Evolutionary conservation across 2,888 invertebrate genomes (phyloP), one percentile per base, ranked within the genome.

Genomic region (Caenorhabditis sp.): DNA sequence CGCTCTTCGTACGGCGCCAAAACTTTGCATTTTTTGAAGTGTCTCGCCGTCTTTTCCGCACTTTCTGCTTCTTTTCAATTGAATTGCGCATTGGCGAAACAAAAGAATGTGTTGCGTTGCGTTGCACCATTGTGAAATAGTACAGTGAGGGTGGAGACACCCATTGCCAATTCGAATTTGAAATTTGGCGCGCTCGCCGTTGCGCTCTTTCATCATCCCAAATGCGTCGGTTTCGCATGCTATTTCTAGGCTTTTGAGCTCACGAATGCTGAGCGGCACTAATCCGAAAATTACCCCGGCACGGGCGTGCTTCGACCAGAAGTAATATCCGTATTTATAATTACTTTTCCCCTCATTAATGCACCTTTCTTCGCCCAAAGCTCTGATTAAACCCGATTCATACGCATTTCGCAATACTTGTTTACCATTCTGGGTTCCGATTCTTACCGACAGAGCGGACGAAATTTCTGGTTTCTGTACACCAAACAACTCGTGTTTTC

Each of bases 31-130:
- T 20, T 20, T 56, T 32, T 56, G 55, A 24, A 26, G 55, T 55
- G 20, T 35, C n/a, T 22, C 50, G 44, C 35, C 50, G 18, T 51
- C 22, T 61, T 62, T 9, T 64, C 64, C 60, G 22, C 58, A 32
- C 58, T 79, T 77, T 71, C 60, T 4, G 20, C 47, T 24, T 61
- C 37, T 62, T 56, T 53, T 53, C 51, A 78, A 77, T 77, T 64
- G 69, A 64, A 70, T 78, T 78, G 70, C 47, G 56, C 56, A 28
- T 24, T 68, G 56, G 37, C 61, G 78, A 78, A 69, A 78, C 69
- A 78, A 78, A 78, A 44, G 69, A 62, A 47, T 24, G 60, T 32
- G 58, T 61, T 40, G 53, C 51, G 58, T 22, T 35, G 35, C 58
- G 50, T 50, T 53, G 65, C 74, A 65, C 74, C 65, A 51, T 40